Evolutionary conservation across 2,797 vertebrate species (phyloP), one percentile per base, ranked within the genome.

Genomic region (Aratinga solstitialis): DNA sequence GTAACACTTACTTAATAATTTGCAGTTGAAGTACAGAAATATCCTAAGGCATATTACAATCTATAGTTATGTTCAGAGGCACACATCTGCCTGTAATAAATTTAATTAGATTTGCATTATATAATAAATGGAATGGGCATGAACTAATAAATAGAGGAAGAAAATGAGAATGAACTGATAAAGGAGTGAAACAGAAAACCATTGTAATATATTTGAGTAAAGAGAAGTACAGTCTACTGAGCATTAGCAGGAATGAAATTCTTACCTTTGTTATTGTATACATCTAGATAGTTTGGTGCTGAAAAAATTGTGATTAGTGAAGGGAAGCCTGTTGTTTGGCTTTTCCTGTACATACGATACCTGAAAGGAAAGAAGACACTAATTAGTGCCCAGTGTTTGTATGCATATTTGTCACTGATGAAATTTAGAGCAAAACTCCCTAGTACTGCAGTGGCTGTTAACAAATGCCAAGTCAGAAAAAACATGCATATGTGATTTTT

Each of bases 241-340:
- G 36, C 9, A 29, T 45, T 19, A 85, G 61, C 8, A 87, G 27
- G 40, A 87, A 72, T 51, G 38, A 42, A 77, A 75, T 78, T 68
- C 98, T 98, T 94, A 99, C 99, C 99, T 99, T 99, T 99, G 98
- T 99, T 99, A 98, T 99, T 99, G 99, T 99, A 99, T 98, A 99
- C 99, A 98, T 99, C 99, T 99, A 99, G 98, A 98, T 99, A 99
- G 98, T 99, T 99, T 97, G 99, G 99, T 95, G 99, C 99, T 94
- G 99, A 99, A 98, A 99, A 99, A 98, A 99, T 99, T 95, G 99
- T 99, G 86, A 99, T 99, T 97, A 99, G 98, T 38, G 99, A 99
- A 48, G 99, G 99, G 97, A 99, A 99, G 94, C 99, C 99, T 95
- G 99, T 99, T 95, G 99, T 99, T 98, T 99, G 99, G 97, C 99